Evolutionary conservation across 2,797 vertebrate species (phyloP).

Genomic region (Epinephelus awoara): DNA sequence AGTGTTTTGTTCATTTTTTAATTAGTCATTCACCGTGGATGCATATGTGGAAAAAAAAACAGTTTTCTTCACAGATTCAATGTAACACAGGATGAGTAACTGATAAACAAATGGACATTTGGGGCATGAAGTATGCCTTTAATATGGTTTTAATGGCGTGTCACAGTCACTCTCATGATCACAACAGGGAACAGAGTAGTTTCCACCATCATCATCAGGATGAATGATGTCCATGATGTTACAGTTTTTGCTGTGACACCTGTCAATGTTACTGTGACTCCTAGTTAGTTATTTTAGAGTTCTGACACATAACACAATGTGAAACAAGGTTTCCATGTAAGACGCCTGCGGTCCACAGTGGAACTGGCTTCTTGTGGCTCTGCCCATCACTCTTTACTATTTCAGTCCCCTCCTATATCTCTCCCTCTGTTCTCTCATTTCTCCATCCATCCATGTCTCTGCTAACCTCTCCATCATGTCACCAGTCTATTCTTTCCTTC

Average conservation of each 20-base stretch:
- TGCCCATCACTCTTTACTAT: constrained; percentile 40
- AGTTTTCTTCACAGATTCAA: too few species aligned
- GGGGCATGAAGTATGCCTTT: too few species aligned
- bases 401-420: constrained; percentile 36
- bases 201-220: background rate
- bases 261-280: background rate
- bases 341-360: background rate
- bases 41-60: too few species aligned
- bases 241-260: background rate
- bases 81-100: too few species aligned
- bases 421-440: constrained; percentile 38
- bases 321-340: background rate
- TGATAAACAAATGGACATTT: too few species aligned
- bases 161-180: background rate
- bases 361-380: constrained; percentile 19
- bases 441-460: constrained; percentile 50
- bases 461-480: constrained; percentile 61
- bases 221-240: background rate
- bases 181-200: background rate
- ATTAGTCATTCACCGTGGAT: too few species aligned
- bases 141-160: background rate
- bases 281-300: background rate
- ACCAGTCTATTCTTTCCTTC: constrained; percentile 54
- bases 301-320: background rate
- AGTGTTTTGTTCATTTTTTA: too few species aligned